Evolutionary conservation across 2,797 vertebrate genomes (phyloP), one percentile per base, ranked within the genome.

Genomic region (Leontocebus nigricollis): DNA sequence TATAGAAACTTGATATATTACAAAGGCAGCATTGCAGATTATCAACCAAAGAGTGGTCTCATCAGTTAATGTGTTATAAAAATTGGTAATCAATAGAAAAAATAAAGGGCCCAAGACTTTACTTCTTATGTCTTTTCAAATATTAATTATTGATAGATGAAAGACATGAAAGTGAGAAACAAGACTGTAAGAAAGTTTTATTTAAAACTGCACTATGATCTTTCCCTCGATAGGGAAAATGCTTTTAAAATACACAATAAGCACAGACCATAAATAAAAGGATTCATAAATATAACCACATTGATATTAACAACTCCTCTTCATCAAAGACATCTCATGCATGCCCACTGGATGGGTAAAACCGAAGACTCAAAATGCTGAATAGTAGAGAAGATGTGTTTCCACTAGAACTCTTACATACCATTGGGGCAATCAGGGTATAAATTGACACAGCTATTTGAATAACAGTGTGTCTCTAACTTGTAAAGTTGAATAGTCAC

Each of bases 1-100:
- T 6, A 4, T 19, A 13, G n/a, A 39, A 44, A 50, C 14, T 1
- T 5, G 24, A 59, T 46, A 24, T 15, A 17, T 59, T 15, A 46
- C 17, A 73, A 13, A 50, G 10, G 14, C 27, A 9, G 11, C 30
- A 5, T 4, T 26, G 30, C 2, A 26, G 67, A 19, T 6, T 7
- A 3, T 5, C 39, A 19, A 1, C 3, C 0, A 9, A 39, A 13
- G 7, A 9, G 10, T 15, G 1, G 15, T 36, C 4, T 50, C 89
- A 19, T 33, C 46, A 11, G 12, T 67, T 41, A 48, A 39, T 14
- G 22, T n/a, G 52, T 50, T 1, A 6, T 50, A 39, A 67, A 20
- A 27, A 64, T n/a, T 19, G 19, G 52, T 33, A n/a, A 75, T 36
- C 90, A 26, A 48, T 0, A 61, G 52, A 39, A 39, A 72, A 88